These are phyloP conservation scores for Climacteris rufus DNA, from an alignment of 2,113 vertebrate genomes.

Conservation along the genomic window DNA sequence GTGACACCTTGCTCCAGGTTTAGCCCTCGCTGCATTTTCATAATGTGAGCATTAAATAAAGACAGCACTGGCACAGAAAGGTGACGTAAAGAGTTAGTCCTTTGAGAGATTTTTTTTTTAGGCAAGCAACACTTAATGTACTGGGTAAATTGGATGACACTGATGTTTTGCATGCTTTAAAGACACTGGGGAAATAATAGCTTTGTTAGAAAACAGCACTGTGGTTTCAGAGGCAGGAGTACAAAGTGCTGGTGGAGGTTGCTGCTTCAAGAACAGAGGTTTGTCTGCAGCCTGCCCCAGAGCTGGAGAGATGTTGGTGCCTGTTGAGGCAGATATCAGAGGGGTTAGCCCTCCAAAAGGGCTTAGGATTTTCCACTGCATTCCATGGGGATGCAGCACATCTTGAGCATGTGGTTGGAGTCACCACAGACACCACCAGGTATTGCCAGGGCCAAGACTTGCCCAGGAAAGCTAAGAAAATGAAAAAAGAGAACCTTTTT, in stretches of 20 bases:
- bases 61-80: background rate
- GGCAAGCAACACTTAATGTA: background rate
- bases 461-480: background rate
- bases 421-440: background rate
- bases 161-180: constrained; percentile 27
- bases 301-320: background rate
- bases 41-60: background rate
- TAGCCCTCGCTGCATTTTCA: background rate
- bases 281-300: background rate
- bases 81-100: background rate
- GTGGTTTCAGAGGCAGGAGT: background rate
- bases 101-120: background rate
- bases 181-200: constrained; percentile 8
- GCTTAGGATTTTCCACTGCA: background rate
- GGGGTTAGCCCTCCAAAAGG: background rate
- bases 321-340: background rate
- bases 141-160: constrained; percentile 41
- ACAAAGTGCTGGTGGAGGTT: background rate
- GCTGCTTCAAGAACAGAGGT: background rate
- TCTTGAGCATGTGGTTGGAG: background rate
- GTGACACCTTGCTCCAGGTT: background rate
- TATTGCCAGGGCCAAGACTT: background rate
- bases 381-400: background rate
- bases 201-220: constrained; percentile 16
- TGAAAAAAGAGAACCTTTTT: background rate